Evolutionary conservation across 2,888 invertebrate genomes (phyloP), one percentile per base, ranked within the genome.

Genomic region (Tiliacea citrago): DNA sequence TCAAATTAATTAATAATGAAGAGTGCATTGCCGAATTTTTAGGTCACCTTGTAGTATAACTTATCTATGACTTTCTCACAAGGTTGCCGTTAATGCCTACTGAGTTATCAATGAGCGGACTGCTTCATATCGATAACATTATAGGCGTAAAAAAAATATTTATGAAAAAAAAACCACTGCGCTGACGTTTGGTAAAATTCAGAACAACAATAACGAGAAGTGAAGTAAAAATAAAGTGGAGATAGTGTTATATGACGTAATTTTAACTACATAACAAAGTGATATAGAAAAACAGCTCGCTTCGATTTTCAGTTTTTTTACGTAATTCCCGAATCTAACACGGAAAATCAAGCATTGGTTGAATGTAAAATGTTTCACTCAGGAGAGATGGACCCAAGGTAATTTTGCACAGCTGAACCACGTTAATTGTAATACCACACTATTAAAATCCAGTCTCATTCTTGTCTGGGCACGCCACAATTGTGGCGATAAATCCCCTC

Each of bases 11-110:
- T 71, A 75, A 77, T 66, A 67, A 69, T 68, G 53, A 78, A 68
- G 66, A 81, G 78, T 80, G 62, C 75, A 87, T 81, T 86, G 87
- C 88, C 86, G 83, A 90, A 89, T 86, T 90, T 79, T 86, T 69
- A n/a, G 85, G 88, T 91, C 90, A 91, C 92, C 90, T 90, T 91
- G 88, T 86, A 81, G 83, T 79, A 78, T 85, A 85, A 86, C 78
- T 74, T 83, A 85, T 87, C 84, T 88, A 77, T 88, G 90, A 88
- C 89, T 86, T 89, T 88, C 83, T 88, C 83, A 67, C 88, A 91
- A 92, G 90, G 89, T 91, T 89, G 55, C 67, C 47, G 16, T 49
- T 24, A 58, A 82, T 76, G 75, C 77, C 79, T 86, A 76, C 58
- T 75, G 61, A 77, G 68, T 77, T 83, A 84, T 83, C 82, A 68